These are phyloP conservation scores for Mesorhabditis belari DNA, from an alignment of 2,888 invertebrate genomes.

Conservation along the genomic window DNA sequence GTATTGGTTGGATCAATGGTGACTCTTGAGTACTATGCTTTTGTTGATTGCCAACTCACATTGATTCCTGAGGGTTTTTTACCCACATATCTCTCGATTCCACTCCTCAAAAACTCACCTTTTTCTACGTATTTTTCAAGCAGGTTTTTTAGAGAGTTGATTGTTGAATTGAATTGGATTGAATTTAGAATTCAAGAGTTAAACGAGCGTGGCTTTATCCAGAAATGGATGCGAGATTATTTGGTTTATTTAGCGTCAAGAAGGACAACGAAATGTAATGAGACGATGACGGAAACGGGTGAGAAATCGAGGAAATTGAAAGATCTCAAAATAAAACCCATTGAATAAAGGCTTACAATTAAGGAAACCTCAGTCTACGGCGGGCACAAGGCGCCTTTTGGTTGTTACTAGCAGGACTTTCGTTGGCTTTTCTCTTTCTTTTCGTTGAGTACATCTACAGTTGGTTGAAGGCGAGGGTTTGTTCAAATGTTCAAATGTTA, in stretches of 20 bases:
- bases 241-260: conserved; percentile 21
- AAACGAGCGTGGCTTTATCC: conserved; percentile 43
- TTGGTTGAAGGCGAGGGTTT: too few relatives aligned
- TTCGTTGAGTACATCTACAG: not conserved
- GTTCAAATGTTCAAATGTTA: too few relatives aligned
- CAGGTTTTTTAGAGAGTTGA: conserved; percentile 9
- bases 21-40: conserved; percentile 31
- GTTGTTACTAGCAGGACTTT: conserved; percentile 31
- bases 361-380: conserved; percentile 32
- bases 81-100: conserved; percentile 37
- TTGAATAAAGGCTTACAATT: not conserved
- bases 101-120: conserved; percentile 20
- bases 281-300: conserved; percentile 16
- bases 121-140: conserved; percentile 30
- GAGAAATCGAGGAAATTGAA: not conserved
- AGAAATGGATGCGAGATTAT: conserved; percentile 47
- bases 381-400: conserved; percentile 46
- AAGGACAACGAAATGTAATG: conserved; percentile 21
- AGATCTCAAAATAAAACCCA: not conserved
- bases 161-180: not conserved
- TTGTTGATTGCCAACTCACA: conserved; percentile 29
- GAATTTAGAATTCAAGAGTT: conserved; percentile 34
- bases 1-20: conserved; percentile 40
- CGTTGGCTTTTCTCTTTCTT: not conserved
- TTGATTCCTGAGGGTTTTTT: conserved; percentile 34